Conservation (phyloP, 2,113 vertebrate species). For the Ginglymostoma cirratum region DNA sequence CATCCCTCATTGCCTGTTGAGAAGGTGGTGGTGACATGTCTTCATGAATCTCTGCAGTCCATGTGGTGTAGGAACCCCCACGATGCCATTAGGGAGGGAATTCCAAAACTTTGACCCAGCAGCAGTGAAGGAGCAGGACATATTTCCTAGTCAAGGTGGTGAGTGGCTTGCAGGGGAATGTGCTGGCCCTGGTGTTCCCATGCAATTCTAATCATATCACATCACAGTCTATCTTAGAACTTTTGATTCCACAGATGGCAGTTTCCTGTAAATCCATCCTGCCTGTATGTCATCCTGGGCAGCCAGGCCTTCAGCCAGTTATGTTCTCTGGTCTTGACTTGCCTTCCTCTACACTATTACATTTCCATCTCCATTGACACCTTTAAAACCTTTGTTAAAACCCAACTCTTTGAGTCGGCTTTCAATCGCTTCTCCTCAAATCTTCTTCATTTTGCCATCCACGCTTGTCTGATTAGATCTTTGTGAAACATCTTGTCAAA, state of each 20-base stretch:
- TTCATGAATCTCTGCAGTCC: no score
- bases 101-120: no score
- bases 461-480: neutral
- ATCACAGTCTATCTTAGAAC: neutral
- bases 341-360: neutral
- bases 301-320: neutral
- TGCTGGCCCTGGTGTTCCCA: no score
- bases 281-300: neutral
- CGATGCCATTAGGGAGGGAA: no score
- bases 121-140: no score
- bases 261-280: neutral
- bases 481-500: neutral
- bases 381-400: neutral
- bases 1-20: no score
- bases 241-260: neutral
- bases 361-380: neutral
- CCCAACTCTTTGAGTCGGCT: neutral
- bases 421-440: neutral
- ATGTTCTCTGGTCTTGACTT: neutral
- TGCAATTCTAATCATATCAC: neutral
- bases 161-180: no score
- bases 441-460: neutral
- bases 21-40: no score
- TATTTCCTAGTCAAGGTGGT: no score
- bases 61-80: no score